A percentile compares a stretch with the other conserved stretches of the same genome.
Conservation (phyloP, 2,888 invertebrate genomes). For the Lapara coniferarum region DNA sequence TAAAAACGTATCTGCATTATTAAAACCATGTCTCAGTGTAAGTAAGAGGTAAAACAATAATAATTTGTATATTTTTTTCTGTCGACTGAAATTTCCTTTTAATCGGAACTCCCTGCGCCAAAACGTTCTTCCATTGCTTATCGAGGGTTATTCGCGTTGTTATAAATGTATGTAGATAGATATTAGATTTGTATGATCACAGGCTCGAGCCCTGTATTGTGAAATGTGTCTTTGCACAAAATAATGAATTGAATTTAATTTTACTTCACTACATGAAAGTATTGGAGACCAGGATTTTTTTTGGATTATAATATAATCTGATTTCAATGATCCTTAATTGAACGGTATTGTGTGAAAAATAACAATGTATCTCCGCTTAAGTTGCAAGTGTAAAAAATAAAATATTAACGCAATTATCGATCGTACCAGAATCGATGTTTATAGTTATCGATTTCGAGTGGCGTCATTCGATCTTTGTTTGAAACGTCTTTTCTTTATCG, state of each 20-base stretch:
- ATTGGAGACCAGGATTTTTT: not conserved
- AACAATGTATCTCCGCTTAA: too few relatives aligned
- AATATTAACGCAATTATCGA: too few relatives aligned
- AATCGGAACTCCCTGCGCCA: slow-evolving; percentile 64
- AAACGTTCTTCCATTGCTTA: slow-evolving; percentile 60
- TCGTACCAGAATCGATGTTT: too few relatives aligned
- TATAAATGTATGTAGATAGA: slow-evolving; percentile 25
- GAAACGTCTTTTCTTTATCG: too few relatives aligned
- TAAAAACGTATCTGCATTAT: not conserved
- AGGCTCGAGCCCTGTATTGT: slow-evolving; percentile 9
- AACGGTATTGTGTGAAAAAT: not conserved
- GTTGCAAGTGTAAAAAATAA: too few relatives aligned
- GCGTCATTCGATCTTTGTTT: too few relatives aligned
- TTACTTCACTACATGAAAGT: slow-evolving; percentile 3
- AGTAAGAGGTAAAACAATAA: not conserved
- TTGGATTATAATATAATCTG: too few relatives aligned
- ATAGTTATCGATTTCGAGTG: too few relatives aligned
- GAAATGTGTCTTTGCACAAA: slow-evolving; percentile 22
- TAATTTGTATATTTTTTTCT: slow-evolving; percentile 1
- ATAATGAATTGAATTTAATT: slow-evolving; percentile 12
- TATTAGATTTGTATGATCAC: slow-evolving; percentile 9
- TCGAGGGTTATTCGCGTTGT: slow-evolving; percentile 25
- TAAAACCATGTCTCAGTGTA: not conserved
- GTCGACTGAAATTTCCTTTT: slow-evolving; percentile 31
- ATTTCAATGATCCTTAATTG: not conserved